Evolutionary conservation across 2,888 invertebrate genomes (phyloP).

Genomic region (Chelonus formosanus): DNA sequence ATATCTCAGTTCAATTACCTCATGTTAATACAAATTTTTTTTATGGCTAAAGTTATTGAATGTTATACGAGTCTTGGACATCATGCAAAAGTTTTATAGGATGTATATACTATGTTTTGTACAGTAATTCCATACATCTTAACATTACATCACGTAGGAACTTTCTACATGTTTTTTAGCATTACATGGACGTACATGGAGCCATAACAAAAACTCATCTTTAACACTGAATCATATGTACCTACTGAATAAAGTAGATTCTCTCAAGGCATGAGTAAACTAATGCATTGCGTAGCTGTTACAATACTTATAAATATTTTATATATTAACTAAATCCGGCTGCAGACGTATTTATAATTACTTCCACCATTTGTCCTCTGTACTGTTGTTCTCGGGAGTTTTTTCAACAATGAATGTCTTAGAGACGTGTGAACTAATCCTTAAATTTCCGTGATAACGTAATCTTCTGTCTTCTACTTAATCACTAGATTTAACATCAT

Average conservation of each 20-base stretch:
- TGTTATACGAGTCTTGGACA: constrained; percentile 6
- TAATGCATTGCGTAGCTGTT: background rate
- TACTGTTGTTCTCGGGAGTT: background rate
- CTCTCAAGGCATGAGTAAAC: background rate
- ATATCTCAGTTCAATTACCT: constrained; percentile 8
- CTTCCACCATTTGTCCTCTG: constrained; percentile 6
- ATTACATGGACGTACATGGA: constrained; percentile 42
- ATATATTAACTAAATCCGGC: background rate
- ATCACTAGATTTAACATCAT: no score
- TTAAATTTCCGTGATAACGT: no score
- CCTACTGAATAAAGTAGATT: constrained; percentile 12
- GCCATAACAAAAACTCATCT: constrained; percentile 33
- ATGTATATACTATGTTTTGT: constrained; percentile 6
- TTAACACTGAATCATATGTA: background rate
- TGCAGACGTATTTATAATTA: constrained; percentile 16
- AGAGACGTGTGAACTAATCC: no score
- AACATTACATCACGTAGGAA: constrained; percentile 41
- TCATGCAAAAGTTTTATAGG: constrained; percentile 1
- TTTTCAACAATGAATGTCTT: no score
- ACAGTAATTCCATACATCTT: constrained; percentile 38
- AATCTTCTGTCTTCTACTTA: no score
- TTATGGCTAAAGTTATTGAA: background rate
- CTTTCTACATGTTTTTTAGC: constrained; percentile 46
- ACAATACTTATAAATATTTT: constrained; percentile 1
- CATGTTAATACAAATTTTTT: background rate